Evolutionary conservation across 2,797 vertebrate species (phyloP).

Genomic region (Cossypha heuglini): DNA sequence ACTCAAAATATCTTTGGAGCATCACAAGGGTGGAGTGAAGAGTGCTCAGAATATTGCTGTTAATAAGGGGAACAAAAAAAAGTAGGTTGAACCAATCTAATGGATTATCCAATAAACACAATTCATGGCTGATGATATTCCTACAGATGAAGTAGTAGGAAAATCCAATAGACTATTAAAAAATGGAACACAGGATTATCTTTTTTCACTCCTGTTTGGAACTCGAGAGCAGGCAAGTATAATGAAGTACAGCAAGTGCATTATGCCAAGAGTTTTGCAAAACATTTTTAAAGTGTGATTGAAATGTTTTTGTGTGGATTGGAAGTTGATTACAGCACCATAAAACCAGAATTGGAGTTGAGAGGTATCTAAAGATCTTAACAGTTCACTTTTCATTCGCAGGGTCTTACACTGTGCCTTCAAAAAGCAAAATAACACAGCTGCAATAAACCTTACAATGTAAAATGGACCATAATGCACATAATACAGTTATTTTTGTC

Average conservation of each 20-base stretch:
- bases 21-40: background rate
- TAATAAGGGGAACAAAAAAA: background rate
- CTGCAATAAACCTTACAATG: background rate
- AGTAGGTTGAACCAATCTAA: background rate
- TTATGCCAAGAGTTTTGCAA: background rate
- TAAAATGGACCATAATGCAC: background rate
- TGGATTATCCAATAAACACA: background rate
- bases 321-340: background rate
- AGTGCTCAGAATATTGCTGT: background rate
- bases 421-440: background rate
- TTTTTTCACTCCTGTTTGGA: background rate
- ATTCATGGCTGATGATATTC: background rate
- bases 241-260: background rate
- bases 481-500: background rate
- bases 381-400: background rate
- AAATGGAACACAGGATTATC: background rate
- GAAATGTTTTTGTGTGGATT: background rate
- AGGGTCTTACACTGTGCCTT: background rate
- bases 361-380: background rate
- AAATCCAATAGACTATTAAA: background rate
- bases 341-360: background rate
- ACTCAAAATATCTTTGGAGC: background rate
- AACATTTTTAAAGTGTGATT: background rate
- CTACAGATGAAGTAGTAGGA: background rate
- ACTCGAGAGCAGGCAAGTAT: background rate